Base-by-base conservation (phyloP, 2,113 vertebrate genomes). In the Acinonyx jubatus region DNA sequence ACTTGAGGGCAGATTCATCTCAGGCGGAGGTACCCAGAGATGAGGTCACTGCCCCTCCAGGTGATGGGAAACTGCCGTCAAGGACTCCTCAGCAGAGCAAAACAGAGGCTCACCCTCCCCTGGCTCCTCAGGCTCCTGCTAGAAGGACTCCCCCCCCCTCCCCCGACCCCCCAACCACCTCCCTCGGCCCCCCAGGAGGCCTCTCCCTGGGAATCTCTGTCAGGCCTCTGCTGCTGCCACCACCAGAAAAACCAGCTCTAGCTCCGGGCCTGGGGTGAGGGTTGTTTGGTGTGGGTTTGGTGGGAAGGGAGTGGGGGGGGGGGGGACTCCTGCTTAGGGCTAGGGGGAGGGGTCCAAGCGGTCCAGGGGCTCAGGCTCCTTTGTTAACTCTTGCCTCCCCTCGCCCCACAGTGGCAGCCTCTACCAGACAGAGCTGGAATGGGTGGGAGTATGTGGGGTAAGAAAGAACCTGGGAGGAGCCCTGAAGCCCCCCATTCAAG, bases 161-260 rank as follows among this genome's bases (percentile, higher is more conserved):
- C 89, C 95, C 79, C 52, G 86, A 69, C 36, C 71, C 80, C 94
- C 94, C 73, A 45, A 45, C 45, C 45, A 45, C 45, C 45, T 45
- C 45, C 45, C 45, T 45, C 80, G 91, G 91, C 91, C 97, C 97
- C 88, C 91, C 91, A 84, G 88, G 71, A 94, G 96, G 92, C 97
- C 96, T 96, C 96, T 96, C 96, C 90, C 93, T 96, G 96, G 96
- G 95, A 97, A 97, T 78, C 78, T 81, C 78, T 91, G 88, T 89
- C 92, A 89, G 93, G 81, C 74, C 81, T 94, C 78, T 82, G 55
- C 14, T 31, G 78, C 52, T 57, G 89, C 88, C 91, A 78, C 94
- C 95, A 97, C 97, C 95, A 95, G 98, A 98, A 97, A 97, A 98
- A 97, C 95, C 97, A 96, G 96, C 97, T 97, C 94, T 25, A 25